Conservation (phyloP, 2,113 vertebrate genomes). For the Cygnus atratus region DNA sequence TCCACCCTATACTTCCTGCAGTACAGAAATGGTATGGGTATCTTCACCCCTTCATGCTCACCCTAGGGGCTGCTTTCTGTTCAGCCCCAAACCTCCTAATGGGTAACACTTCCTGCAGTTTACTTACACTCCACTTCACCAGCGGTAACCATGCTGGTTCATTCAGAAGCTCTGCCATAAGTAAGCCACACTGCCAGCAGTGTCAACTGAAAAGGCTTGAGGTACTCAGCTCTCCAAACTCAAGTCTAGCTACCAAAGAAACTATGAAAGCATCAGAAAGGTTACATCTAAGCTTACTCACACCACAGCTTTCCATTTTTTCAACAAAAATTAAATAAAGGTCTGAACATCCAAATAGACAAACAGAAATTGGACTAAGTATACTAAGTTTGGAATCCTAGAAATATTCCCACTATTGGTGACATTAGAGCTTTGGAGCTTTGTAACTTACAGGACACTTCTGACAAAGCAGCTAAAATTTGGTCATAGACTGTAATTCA, state of each 20-base stretch:
- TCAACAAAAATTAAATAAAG: background rate
- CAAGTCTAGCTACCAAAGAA: background rate
- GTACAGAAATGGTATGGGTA: background rate
- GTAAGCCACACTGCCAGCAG: background rate
- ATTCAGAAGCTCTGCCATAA: background rate
- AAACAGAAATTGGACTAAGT: background rate
- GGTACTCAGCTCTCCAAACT: background rate
- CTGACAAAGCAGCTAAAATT: background rate
- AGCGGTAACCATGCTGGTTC: fast-evolving
- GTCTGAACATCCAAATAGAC: background rate
- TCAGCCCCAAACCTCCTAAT: background rate
- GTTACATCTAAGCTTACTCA: background rate
- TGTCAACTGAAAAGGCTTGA: background rate
- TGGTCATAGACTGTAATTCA: background rate
- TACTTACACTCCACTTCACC: background rate
- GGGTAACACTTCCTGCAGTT: background rate
- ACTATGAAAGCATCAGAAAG: background rate
- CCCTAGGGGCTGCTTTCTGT: background rate
- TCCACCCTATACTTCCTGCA: background rate
- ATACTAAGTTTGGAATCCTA: background rate
- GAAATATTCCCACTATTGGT: background rate
- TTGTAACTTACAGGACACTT: background rate
- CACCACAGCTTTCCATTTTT: background rate
- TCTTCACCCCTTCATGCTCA: background rate
- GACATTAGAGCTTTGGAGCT: too few relatives aligned